Evolutionary conservation across 2,113 vertebrate genomes (phyloP).

Genomic region (Apus apus): DNA sequence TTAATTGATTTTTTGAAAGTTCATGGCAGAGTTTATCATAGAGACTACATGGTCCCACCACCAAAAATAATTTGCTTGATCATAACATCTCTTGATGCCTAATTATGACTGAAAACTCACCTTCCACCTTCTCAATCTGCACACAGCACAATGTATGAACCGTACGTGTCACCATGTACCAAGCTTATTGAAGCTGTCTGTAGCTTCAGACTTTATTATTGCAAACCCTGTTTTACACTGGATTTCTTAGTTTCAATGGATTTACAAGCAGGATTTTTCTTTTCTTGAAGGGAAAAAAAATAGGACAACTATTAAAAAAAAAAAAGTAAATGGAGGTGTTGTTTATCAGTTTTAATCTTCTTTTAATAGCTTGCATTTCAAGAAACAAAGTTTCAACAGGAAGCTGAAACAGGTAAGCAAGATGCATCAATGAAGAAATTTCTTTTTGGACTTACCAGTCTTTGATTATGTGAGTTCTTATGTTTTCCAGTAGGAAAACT

Average conservation of each 20-base stretch:
- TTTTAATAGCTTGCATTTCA: neutral
- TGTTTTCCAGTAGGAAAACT: neutral
- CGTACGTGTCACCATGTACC: neutral
- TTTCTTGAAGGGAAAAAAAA: neutral
- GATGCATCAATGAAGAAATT: neutral
- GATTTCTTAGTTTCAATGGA: neutral
- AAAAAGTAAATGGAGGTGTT: neutral
- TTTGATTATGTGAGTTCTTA: neutral
- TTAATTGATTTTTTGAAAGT: neutral
- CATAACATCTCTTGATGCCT: neutral
- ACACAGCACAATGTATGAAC: neutral
- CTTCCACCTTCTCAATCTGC: neutral
- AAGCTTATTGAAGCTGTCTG: neutral
- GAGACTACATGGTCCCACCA: neutral
- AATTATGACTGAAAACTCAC: neutral
- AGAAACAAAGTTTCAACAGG: neutral
- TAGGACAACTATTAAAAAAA: neutral
- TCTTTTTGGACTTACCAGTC: neutral
- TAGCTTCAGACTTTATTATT: neutral
- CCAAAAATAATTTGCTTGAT: neutral
- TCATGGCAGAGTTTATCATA: neutral
- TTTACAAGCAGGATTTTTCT: neutral
- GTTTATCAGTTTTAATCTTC: neutral
- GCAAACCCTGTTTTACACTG: neutral
- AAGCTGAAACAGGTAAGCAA: neutral